Evolutionary conservation across 1,140 invertebrate genomes (phyloP).

Genomic region (Cydia pomonella): DNA sequence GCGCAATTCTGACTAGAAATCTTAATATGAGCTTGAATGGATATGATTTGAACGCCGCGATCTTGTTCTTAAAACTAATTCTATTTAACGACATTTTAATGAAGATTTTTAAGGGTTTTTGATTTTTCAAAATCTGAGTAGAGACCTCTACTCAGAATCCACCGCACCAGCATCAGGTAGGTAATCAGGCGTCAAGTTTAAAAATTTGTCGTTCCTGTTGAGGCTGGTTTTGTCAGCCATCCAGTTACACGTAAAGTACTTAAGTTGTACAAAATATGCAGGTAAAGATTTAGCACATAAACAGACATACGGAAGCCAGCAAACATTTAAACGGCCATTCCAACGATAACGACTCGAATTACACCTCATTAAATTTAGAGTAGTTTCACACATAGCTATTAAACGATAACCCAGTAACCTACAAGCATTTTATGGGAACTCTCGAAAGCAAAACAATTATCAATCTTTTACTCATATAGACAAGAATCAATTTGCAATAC

Average conservation of each 20-base stretch:
- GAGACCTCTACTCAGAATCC: no score
- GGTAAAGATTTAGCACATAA: not conserved
- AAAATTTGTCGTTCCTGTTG: not conserved
- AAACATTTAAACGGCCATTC: not conserved
- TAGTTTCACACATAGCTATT: not conserved
- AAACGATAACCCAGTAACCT: conserved; percentile 12
- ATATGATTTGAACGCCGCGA: no score
- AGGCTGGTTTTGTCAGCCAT: not conserved
- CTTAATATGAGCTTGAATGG: no score
- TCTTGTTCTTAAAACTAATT: no score
- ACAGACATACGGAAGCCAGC: not conserved
- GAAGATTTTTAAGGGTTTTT: no score
- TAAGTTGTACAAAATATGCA: not conserved
- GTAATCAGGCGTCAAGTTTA: not conserved
- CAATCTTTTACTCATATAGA: not conserved
- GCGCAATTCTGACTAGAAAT: no score
- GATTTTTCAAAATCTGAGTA: no score
- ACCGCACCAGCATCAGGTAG: no score
- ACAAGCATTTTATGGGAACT: not conserved
- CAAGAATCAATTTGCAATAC: not conserved
- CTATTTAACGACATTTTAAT: no score
- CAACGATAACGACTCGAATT: not conserved
- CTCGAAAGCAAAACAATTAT: not conserved
- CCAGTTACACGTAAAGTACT: not conserved
- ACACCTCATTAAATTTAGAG: conserved; percentile 10